A percentile compares a stretch with the other conserved stretches of the same genome.
Evolutionary conservation across 2,797 vertebrate species (phyloP).

Genomic region (Catamblyrhynchus diadema): DNA sequence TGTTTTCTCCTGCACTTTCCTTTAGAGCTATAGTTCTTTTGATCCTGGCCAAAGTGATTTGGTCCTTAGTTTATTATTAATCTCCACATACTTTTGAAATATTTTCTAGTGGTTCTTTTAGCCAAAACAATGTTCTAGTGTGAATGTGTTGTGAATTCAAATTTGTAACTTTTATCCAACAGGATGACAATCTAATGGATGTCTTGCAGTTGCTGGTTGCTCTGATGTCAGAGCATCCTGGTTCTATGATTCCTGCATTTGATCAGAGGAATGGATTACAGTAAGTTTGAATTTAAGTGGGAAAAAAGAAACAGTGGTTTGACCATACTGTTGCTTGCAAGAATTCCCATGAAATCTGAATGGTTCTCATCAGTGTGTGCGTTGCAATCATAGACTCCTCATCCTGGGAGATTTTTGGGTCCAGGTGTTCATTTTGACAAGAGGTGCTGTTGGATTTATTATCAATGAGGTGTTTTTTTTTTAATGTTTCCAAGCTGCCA

Average conservation of each 20-base stretch:
- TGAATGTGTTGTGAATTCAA: not conserved
- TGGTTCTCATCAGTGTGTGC: not conserved
- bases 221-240: constrained; percentile 95
- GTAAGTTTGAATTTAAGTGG: constrained; percentile 71
- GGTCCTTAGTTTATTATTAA: not conserved
- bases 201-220: constrained; percentile 96
- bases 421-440: not conserved
- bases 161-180: constrained; percentile 24
- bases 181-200: constrained; percentile 99
- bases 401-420: not conserved
- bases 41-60: not conserved
- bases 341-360: not conserved
- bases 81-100: not conserved
- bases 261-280: constrained; percentile 96
- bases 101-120: not conserved
- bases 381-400: not conserved
- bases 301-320: not conserved
- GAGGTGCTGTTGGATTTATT: not conserved
- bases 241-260: constrained; percentile 94
- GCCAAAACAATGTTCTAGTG: not conserved
- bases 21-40: not conserved
- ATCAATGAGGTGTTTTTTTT: not conserved
- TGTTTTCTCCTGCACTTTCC: not conserved
- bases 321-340: not conserved
- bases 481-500: not conserved